Evolutionary conservation across 1,140 invertebrate genomes (phyloP), one percentile per base, ranked within the genome.

Genomic region (Daktulosphaira vitifoliae): DNA sequence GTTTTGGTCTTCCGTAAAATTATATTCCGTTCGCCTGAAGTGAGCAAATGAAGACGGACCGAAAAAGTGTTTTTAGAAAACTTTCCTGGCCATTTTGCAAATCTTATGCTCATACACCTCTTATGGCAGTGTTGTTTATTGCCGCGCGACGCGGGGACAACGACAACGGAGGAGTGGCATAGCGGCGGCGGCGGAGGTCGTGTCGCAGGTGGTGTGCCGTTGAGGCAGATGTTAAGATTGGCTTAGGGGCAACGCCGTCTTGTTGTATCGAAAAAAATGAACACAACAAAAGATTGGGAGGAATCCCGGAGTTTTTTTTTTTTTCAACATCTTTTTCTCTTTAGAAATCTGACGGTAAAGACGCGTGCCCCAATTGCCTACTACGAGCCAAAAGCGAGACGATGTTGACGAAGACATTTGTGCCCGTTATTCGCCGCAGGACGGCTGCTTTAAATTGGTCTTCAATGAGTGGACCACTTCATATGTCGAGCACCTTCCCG

Each of bases 181-280:
- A 59, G 42, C 54, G 54, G 15, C 48, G 25, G 48, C 23, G 23
- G 39, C 39, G 39, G n/a, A 7, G 11, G 25, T 5, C 2, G 23
- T 59, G 39, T 59, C 56, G 56, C 56, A 62, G 56, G 56, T 62
- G 56, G 56, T 62, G 20, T 3, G n/a, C 38, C 20, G 16, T 22
- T 42, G 56, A 20, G 42, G 42, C 42, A 62, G 42, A 48, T 62
- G 25, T 62, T 29, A 23, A 62, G 56, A 62, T 62, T 48, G 56
- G 56, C 56, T 62, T 48, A 48, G 56, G 42, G 56, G 56, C 42
- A 42, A 46, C 18, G 39, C 44, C 54, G 54, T 59, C 54, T 59
- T 59, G 54, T 59, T 59, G 54, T 59, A 46, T 59, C 38, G 39
- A 16, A 18, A 22, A 29, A 46, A 59, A 44, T 25, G 6, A n/a